Conservation (phyloP, 2,888 invertebrate species). For the Heteropelma amictum region DNA sequence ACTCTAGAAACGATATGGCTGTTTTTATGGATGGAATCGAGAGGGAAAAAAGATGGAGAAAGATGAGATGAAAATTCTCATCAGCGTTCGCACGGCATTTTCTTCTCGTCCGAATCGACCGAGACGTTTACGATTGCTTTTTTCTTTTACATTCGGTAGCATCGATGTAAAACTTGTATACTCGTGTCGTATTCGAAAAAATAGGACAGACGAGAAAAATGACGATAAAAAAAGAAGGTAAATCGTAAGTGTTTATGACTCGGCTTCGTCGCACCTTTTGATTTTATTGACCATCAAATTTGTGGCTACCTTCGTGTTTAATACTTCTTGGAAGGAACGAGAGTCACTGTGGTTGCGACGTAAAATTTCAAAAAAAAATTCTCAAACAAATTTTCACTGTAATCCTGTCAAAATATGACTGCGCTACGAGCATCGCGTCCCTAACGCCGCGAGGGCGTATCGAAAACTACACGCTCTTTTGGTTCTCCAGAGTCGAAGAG, state of each 20-base stretch:
- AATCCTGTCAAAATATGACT: too few relatives aligned
- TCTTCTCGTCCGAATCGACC: slow-evolving; percentile 1
- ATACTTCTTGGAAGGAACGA: background rate
- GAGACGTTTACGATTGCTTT: slow-evolving; percentile 37
- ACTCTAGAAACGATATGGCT: slow-evolving; percentile 22
- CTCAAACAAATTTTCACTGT: too few relatives aligned
- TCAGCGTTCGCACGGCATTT: slow-evolving; percentile 36
- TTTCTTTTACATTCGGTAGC: slow-evolving; percentile 7
- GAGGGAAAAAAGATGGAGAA: background rate
- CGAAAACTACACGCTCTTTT: too few relatives aligned
- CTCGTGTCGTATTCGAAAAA: background rate
- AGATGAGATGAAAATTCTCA: background rate
- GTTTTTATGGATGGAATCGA: background rate
- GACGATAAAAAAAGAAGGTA: background rate
- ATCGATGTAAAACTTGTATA: background rate
- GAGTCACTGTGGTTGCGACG: too few relatives aligned
- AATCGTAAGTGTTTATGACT: slow-evolving; percentile 21
- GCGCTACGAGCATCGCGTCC: too few relatives aligned
- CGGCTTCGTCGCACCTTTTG: slow-evolving; percentile 3
- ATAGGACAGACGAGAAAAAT: background rate
- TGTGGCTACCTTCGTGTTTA: background rate
- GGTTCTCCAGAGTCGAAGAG: too few relatives aligned
- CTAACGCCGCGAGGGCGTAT: too few relatives aligned
- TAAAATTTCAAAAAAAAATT: too few relatives aligned
- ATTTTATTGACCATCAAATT: slow-evolving; percentile 15